phyloP scores from a whole-genome alignment of 2,888 invertebrate genomes.

The Toxonevra muliebris region DNA sequence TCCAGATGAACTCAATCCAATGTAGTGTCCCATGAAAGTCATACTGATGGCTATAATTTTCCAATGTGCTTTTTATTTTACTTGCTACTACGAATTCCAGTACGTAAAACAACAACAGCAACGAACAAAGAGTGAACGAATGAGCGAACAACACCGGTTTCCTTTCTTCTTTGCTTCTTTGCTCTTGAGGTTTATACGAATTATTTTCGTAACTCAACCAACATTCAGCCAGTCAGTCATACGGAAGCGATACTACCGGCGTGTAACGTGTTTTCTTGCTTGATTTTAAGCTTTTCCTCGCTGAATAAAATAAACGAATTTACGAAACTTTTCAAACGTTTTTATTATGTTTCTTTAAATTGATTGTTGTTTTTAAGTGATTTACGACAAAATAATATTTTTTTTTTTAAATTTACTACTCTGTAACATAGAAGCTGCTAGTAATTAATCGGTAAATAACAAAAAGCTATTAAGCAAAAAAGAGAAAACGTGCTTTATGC shows the following conservation, averaged over 20 bases:
- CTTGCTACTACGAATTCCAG: not conserved
- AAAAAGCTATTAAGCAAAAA: no score
- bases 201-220: conserved; percentile 26
- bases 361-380: no score
- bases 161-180: conserved; percentile 2
- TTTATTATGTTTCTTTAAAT: no score
- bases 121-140: not conserved
- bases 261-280: conserved; percentile 29
- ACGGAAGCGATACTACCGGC: conserved; percentile 50
- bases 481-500: not conserved
- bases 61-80: conserved; percentile 4
- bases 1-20: no score
- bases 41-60: not conserved
- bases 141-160: not conserved
- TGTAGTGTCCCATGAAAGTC: no score
- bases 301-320: not conserved
- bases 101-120: not conserved
- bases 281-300: conserved; percentile 10
- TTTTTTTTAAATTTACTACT: no score
- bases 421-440: no score
- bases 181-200: conserved; percentile 17
- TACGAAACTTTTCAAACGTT: no score
- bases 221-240: conserved; percentile 40
- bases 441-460: no score
- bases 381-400: no score